phyloP scores from a whole-genome alignment of 2,113 vertebrate genomes.

The Pedionomus torquatus region DNA sequence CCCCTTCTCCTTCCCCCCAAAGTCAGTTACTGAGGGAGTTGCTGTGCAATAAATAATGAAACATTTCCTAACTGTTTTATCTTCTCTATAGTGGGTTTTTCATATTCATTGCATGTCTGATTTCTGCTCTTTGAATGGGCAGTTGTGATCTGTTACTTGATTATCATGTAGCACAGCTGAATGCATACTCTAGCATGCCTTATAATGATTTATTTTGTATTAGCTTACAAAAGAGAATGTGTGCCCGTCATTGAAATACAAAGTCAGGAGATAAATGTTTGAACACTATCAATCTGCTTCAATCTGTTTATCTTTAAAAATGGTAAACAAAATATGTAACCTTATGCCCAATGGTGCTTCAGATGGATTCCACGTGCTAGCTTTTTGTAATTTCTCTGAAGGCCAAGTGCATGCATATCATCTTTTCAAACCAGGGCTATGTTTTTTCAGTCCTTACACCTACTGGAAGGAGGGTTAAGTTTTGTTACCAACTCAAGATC shows the following conservation, averaged over 20 bases:
- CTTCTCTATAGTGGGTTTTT: neutral
- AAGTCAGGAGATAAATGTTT: neutral
- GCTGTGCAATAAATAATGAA: neutral
- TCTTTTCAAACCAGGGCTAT: neutral
- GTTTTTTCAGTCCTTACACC: neutral
- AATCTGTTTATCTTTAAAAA: neutral
- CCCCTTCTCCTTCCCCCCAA: no score
- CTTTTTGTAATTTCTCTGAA: neutral
- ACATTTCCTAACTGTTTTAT: neutral
- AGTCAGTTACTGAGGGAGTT: neutral
- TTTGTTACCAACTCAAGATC: neutral
- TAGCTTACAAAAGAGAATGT: neutral
- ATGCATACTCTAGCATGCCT: neutral
- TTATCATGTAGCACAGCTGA: neutral
- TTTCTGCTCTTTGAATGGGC: neutral
- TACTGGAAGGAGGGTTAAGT: neutral
- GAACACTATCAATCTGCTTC: neutral
- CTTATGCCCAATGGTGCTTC: neutral
- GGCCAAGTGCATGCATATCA: neutral
- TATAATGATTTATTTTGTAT: neutral
- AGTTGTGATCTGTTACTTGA: neutral
- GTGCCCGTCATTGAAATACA: neutral
- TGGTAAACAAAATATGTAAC: neutral
- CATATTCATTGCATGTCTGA: neutral
- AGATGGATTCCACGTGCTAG: neutral